phyloP scores from a whole-genome alignment of 2,797 vertebrate species.

The Orientallactaga sibirica region DNA sequence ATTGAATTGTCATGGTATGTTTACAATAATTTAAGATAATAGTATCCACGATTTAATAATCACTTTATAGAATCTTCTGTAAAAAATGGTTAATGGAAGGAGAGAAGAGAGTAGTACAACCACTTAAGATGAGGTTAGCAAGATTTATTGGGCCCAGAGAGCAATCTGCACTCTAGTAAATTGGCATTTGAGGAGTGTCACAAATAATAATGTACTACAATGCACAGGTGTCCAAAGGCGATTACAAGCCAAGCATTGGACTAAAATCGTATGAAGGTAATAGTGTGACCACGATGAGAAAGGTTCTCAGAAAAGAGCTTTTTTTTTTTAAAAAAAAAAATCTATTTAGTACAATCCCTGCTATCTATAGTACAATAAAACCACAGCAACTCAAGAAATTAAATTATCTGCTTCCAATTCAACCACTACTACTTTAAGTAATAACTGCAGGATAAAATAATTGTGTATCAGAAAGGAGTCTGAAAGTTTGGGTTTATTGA shows the following conservation, averaged over 20 bases:
- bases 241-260: slow-evolving; percentile 82
- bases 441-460: slow-evolving; percentile 79
- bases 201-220: slow-evolving; percentile 87
- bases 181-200: slow-evolving; percentile 88
- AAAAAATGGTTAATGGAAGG: neutral
- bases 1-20: slow-evolving; percentile 3
- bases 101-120: slow-evolving; percentile 42
- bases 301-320: slow-evolving; percentile 78
- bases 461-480: slow-evolving; percentile 68
- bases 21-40: slow-evolving; percentile 61
- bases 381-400: slow-evolving; percentile 80
- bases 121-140: slow-evolving; percentile 83
- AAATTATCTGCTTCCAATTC: slow-evolving; percentile 81
- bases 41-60: slow-evolving; percentile 63
- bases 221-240: slow-evolving; percentile 86
- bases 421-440: slow-evolving; percentile 67
- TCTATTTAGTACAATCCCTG: slow-evolving; percentile 78
- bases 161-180: slow-evolving; percentile 88
- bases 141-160: slow-evolving; percentile 85
- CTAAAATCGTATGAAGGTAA: slow-evolving; percentile 86
- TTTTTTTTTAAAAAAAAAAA: slow-evolving; percentile 78
- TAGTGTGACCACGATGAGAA: slow-evolving; percentile 76
- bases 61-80: slow-evolving; percentile 52
- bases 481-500: slow-evolving; percentile 73
- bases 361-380: slow-evolving; percentile 77